Evolutionary conservation across 1,140 invertebrate genomes (phyloP), one percentile per base, ranked within the genome.

Genomic region (Drosophila obscura): DNA sequence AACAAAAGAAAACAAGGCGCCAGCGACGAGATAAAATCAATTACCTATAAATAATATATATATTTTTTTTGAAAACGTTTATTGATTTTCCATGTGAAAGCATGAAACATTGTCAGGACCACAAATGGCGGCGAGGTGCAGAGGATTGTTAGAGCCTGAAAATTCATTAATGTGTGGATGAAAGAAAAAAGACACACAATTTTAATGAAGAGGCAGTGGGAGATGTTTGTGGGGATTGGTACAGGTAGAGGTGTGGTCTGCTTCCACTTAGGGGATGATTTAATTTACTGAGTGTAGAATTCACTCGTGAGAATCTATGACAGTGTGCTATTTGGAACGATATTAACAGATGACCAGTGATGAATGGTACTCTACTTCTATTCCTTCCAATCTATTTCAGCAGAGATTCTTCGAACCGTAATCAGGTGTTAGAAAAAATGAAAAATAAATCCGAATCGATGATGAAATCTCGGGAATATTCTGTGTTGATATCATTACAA

Each of bases 21-120:
- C 69, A 49, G 45, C 50, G 49, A 65, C 67, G 46, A 74, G 80
- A 83, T 83, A 80, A 73, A 58, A 64, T 57, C 83, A 66, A 75
- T 81, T 74, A 78, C 71, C 49, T 19, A 61, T 62, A 67, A 46
- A 59, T 60, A 66, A 57, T 46, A 56, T 45, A 44, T 31, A 46
- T 52, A 26, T 50, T 31, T 58, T 57, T 82, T 85, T 75, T 58
- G 45, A 85, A 80, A 82, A 75, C 55, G 43, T 65, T 72, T 85
- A 85, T 85, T 85, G 82, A 85, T 85, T 85, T 85, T 87, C 7
- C 19, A 1, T 41, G 64, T 56, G 44, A 67, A 66, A 68, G 65
- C 16, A 9, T 22, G 11, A 39, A 39, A 52, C 46, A 22, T 41
- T 53, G 53, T 39, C 39, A 45, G 55, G 16, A 11, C 22, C 26